Percentiles rank a stretch among this genome's conserved stretches.
phyloP scores from a whole-genome alignment of 2,797 vertebrate species.

The Melanotaenia pygmaea region DNA sequence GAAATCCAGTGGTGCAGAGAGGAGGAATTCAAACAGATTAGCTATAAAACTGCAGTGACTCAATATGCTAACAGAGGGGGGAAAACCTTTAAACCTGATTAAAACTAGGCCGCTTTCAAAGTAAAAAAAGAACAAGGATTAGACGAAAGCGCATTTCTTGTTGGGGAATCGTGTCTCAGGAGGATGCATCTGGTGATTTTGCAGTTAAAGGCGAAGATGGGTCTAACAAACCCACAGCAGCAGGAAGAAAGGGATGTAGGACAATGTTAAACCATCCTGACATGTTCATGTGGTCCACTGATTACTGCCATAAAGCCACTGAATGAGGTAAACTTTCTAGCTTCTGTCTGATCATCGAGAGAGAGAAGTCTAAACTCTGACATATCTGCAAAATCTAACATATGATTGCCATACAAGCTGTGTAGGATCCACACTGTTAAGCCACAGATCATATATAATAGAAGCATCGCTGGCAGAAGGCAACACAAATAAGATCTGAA shows the following conservation, averaged over 20 bases:
- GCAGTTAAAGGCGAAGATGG: constrained; percentile 20
- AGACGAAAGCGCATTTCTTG: constrained; percentile 62
- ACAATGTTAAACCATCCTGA: constrained; percentile 43
- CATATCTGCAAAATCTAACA: background rate
- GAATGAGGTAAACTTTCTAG: constrained; percentile 2
- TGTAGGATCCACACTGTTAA: too few relatives aligned
- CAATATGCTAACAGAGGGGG: background rate
- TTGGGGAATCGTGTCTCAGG: constrained; percentile 28
- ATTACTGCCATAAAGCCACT: constrained; percentile 14
- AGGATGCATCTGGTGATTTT: constrained; percentile 32
- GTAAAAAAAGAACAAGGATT: constrained; percentile 21
- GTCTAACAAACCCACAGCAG: constrained; percentile 10
- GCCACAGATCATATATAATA: too few relatives aligned
- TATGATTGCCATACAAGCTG: background rate
- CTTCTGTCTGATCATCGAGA: constrained; percentile 13
- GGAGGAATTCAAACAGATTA: constrained; percentile 53
- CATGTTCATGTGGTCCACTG: constrained; percentile 25
- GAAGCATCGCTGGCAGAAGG: too few relatives aligned
- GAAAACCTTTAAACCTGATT: constrained; percentile 48
- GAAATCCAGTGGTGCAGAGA: constrained; percentile 40
- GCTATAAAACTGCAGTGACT: constrained; percentile 43
- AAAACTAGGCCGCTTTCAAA: constrained; percentile 36
- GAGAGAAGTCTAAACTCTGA: background rate
- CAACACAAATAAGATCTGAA: too few relatives aligned
- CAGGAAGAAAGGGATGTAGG: background rate